Base-by-base conservation (phyloP, 2,888 invertebrate species). In the Phoronis australis region DNA sequence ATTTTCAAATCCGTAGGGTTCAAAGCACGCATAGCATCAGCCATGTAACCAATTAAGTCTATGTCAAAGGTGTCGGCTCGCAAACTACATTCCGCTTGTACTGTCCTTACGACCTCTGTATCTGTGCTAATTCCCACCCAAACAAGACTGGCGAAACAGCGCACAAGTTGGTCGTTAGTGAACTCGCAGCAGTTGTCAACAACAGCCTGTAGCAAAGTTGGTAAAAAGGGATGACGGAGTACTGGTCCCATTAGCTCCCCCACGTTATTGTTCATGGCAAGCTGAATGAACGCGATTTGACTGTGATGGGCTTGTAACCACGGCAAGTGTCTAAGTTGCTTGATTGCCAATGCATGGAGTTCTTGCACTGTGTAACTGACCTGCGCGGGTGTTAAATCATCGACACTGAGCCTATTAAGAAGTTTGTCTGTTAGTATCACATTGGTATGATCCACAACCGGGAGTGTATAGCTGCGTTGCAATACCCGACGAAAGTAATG, bases 261-360 rank as follows among this genome's bases (percentile, higher is more conserved):
- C 20, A 44, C n/a, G 31, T 39, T 42, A 4, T 49, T 42, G 27
- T 56, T 58, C 45, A 56, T 50, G 22, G 54, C 12, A 4, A 58
- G 27, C 44, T 58, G 58, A 48, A 54, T 47, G 18, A 48, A 52
- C 6, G 52, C 42, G 41, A 52, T 45, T 15, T 47, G 45, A 1
- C 21, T 23, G 41, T 54, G 52, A 18, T 56, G 42, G 15, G 4
- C 24, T 20, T 56, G 54, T 6, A 55, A 23, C 56, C 55, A 56
- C 2, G 50, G 56, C 9, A 54, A n/a, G n/a, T n/a, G n/a, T n/a
- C n/a, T n/a, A n/a, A n/a, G n/a, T n/a, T n/a, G n/a, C n/a, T n/a
- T n/a, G n/a, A n/a, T n/a, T n/a, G n/a, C n/a, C n/a, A n/a, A n/a
- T n/a, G n/a, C n/a, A n/a, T n/a, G n/a, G n/a, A n/a, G n/a, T n/a